phyloP scores from a whole-genome alignment of 2,888 invertebrate genomes.

The Geophilus truncorum region DNA sequence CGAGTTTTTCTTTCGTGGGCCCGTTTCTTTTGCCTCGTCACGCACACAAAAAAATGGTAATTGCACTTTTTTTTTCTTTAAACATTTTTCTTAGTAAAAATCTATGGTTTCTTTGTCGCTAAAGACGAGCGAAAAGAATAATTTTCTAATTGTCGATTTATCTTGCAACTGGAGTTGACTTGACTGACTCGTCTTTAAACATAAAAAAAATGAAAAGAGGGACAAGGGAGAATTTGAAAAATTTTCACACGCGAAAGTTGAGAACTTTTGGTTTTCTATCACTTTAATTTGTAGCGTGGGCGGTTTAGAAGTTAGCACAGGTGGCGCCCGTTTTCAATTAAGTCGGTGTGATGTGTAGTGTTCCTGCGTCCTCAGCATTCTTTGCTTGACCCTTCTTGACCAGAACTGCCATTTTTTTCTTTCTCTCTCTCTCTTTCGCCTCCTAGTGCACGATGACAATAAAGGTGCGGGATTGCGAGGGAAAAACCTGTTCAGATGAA shows the following conservation, averaged over 20 bases:
- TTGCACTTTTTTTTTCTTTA: not conserved
- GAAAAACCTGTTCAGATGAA: not conserved
- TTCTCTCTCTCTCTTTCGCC: not conserved
- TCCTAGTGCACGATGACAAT: not conserved
- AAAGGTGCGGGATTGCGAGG: not conserved
- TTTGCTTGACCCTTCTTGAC: constrained; percentile 18
- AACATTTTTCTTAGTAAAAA: not conserved
- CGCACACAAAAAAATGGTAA: not conserved
- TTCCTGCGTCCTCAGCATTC: constrained; percentile 27
- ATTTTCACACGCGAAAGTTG: not conserved
- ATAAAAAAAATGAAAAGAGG: too few relatives aligned
- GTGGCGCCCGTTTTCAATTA: constrained; percentile 27
- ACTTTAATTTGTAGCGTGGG: constrained; percentile 16
- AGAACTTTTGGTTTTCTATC: not conserved
- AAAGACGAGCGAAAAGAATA: not conserved
- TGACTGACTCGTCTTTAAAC: not conserved
- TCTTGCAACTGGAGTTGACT: not conserved
- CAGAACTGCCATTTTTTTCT: constrained; percentile 13
- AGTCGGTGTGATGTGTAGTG: constrained; percentile 24
- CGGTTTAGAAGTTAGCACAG: constrained; percentile 3
- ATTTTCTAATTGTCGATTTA: constrained; percentile 23
- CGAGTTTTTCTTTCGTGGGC: constrained; percentile 1
- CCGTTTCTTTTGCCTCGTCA: not conserved
- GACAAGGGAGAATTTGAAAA: too few relatives aligned
- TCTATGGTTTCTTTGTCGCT: not conserved